Evolutionary conservation across 2,797 vertebrate genomes (phyloP).

Genomic region (Poeciliopsis paucimaculata): DNA sequence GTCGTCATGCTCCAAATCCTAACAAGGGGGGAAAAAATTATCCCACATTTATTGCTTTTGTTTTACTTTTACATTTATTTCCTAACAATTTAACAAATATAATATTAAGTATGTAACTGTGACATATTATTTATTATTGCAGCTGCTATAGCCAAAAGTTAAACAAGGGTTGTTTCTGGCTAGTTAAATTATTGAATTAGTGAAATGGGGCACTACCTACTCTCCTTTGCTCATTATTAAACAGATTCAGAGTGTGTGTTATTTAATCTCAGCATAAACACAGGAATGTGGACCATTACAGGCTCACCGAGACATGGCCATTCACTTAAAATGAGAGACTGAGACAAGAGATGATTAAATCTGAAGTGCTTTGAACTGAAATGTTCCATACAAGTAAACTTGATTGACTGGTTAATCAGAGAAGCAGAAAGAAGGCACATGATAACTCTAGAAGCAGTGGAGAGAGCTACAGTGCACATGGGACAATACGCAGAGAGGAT

Average conservation of each 20-base stretch:
- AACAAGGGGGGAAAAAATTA: neutral
- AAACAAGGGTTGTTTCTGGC: neutral
- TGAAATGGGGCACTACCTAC: neutral
- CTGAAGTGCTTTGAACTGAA: too few species aligned
- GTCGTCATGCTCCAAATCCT: constrained; percentile 60
- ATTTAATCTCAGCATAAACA: neutral
- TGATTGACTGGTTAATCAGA: neutral
- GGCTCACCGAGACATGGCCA: neutral
- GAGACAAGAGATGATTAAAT: neutral
- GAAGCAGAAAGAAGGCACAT: neutral
- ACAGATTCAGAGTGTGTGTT: neutral
- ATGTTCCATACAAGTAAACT: too few species aligned
- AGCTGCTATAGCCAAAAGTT: neutral
- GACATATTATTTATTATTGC: neutral
- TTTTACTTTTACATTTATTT: neutral
- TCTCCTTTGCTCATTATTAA: neutral
- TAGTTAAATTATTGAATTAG: neutral
- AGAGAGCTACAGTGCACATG: neutral
- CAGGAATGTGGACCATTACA: neutral
- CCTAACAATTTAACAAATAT: neutral
- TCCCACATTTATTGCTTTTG: neutral
- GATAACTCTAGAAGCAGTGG: neutral
- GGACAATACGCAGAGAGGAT: neutral
- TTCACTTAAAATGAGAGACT: neutral
- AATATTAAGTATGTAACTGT: neutral